These are phyloP conservation scores for Oscheius sp. DNA, from an alignment of 2,888 invertebrate species.

Conservation along the genomic window DNA sequence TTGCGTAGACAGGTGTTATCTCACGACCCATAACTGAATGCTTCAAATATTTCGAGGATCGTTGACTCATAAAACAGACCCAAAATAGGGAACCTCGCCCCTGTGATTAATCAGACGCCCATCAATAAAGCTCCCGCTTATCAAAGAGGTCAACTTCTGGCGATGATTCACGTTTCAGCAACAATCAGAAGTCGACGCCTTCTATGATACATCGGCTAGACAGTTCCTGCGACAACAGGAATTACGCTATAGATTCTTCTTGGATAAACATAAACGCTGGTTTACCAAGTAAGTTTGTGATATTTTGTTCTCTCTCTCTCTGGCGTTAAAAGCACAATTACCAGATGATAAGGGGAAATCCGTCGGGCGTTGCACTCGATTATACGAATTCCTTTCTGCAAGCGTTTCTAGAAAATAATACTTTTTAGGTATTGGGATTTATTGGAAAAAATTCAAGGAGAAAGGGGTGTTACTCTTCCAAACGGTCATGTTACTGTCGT, in stretches of 20 bases:
- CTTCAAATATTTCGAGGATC: constrained; percentile 3
- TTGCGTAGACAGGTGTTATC: constrained; percentile 26
- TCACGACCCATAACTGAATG: neutral
- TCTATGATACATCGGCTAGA: constrained; percentile 45
- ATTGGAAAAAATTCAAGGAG: constrained; percentile 15
- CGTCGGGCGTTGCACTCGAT: no score
- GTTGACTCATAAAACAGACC: neutral
- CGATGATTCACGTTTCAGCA: constrained; percentile 34
- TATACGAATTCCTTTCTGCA: no score
- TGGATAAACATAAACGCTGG: constrained; percentile 55
- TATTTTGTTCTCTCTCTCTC: neutral
- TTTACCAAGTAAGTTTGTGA: constrained; percentile 45
- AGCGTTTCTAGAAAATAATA: neutral
- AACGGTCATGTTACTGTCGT: constrained; percentile 8
- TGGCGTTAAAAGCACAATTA: neutral
- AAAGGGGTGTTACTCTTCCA: neutral
- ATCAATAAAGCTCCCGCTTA: neutral
- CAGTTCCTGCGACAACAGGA: constrained; percentile 55
- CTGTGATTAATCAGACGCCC: constrained; percentile 16
- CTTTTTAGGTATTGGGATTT: constrained; percentile 21
- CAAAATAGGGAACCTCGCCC: neutral
- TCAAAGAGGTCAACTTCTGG: neutral
- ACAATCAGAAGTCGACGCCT: constrained; percentile 38
- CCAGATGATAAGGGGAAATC: no score
- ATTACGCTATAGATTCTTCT: constrained; percentile 59